Base-by-base conservation (phyloP, 2,797 vertebrate species). In the Odontamblyopus lacepedii region DNA sequence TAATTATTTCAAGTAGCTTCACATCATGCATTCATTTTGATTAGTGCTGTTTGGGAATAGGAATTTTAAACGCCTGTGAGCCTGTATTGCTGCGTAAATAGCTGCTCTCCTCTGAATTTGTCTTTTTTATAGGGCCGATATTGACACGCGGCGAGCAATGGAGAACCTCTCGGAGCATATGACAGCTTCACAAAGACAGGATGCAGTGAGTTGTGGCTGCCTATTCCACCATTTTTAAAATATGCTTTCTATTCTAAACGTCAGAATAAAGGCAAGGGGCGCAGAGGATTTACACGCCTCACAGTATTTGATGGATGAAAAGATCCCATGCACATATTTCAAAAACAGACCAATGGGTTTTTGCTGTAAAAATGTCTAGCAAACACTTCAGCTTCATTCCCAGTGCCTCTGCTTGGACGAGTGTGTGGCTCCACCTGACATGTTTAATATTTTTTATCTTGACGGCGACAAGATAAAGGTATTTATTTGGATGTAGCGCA, bases 81-180 rank as follows among this genome's bases (percentile, higher is more conserved):
- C 63, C 62, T 73, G 9, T 59, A 51, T 32, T 60, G 27, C 61
- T 71, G 71, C 68, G 71, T 70, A 74, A 75, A 78, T 69, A 59
- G 79, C 67, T 65, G 61, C 72, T 75, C 19, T 26, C 27, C 3
- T 30, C 56, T 78, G 44, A 19, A 66, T 77, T 84, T 71, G 41
- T 83, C 63, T 74, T 78, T 72, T 67, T 74, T 65, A 62, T 48
- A 99, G 97, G 89, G 92, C 89, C 23, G 96, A 99, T 86, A 93
- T 95, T 60, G 95, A 96, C 89, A 96, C 94, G 73, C 96, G 93
- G 80, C 93, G 84, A 78, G 93, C 92, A 63, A 89, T 99, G 87
- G 94, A 96, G 86, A 93, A 90, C 76, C 86, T 98, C 77, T 90
- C 93, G 27, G 94, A 91, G 59, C 94, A 95, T 72, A 69, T 96